Evolutionary conservation across 2,797 vertebrate genomes (phyloP).

Genomic region (Hoplostethus mediterraneus): DNA sequence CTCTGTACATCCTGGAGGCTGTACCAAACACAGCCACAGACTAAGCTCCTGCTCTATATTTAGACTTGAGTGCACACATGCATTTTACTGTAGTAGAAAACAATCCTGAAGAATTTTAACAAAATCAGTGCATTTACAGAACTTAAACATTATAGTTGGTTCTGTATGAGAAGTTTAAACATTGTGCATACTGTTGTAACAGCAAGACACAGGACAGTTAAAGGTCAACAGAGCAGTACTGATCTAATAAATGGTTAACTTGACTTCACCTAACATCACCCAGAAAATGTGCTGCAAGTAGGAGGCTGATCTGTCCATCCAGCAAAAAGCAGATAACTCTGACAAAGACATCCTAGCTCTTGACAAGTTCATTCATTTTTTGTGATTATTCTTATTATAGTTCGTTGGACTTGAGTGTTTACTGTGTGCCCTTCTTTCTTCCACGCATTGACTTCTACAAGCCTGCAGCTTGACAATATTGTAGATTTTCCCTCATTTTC

Average conservation of each 20-base stretch:
- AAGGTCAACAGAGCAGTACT: constrained; percentile 51
- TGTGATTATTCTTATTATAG: constrained; percentile 1
- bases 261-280: constrained; percentile 37
- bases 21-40: constrained; percentile 39
- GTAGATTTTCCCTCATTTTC: constrained; percentile 8
- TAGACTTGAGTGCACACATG: constrained; percentile 21
- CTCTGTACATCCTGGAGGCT: constrained; percentile 48
- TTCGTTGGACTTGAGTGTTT: background rate
- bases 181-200: constrained; percentile 10
- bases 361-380: background rate
- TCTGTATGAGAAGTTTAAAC: constrained; percentile 5
- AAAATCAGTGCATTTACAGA: constrained; percentile 10
- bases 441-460: constrained; percentile 13
- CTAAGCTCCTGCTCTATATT: constrained; percentile 51
- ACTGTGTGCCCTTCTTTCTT: constrained; percentile 1
- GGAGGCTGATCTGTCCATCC: constrained; percentile 5
- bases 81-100: constrained; percentile 14
- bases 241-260: constrained; percentile 73
- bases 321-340: constrained; percentile 35
- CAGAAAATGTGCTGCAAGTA: constrained; percentile 38
- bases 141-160: background rate
- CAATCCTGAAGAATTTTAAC: background rate
- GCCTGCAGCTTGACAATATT: background rate
- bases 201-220: constrained; percentile 21
- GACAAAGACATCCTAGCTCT: constrained; percentile 31